Evolutionary conservation across 2,797 vertebrate species (phyloP), one percentile per base, ranked within the genome.

Genomic region (Rachycentron canadum): DNA sequence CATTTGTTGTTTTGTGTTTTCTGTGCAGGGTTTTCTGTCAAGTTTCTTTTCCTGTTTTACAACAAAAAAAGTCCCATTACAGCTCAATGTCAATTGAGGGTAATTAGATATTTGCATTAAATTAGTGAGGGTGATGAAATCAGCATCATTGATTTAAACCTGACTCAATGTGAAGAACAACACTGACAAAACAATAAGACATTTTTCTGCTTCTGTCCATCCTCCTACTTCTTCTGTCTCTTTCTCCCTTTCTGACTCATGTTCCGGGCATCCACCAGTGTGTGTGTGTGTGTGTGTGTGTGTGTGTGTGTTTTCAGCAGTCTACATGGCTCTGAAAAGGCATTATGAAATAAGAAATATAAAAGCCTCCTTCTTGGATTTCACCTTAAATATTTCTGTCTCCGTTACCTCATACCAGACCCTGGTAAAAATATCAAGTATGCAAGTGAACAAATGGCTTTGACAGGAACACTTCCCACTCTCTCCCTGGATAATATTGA

Each of bases 381-480:
- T 79, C 87, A 86, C 69, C 67, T 80, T 71, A 58, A 66, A 81
- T 87, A 87, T 86, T 84, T 89, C 77, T 68, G 63, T 82, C 77
- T 71, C 4, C 0, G 82, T 81, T 87, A 60, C 58, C 79, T 90
- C 81, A 87, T 11, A 64, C n/a, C 26, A 76, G 67, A 67, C 65
- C 1, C 76, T 64, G 84, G 69, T 86, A 77, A 89, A 89, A 89
- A 88, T 89, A 87, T 86, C 79, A 69, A 78, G 78, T 7, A 7
- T 50, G 60, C 7, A 40, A 82, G 78, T 0, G 61, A 86, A 83
- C 45, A 69, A 85, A 78, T 36, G 64, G 67, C 73, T 87, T 43
- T 58, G 72, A 79, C 86, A 78, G 72, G 63, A 87, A 86, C 71
- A 59, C 76, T 30, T 87, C 86, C 89, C 80, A 82, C 87, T 83